Evolutionary conservation across 2,797 vertebrate genomes (phyloP).

Genomic region (Pogonophryne albipinna): DNA sequence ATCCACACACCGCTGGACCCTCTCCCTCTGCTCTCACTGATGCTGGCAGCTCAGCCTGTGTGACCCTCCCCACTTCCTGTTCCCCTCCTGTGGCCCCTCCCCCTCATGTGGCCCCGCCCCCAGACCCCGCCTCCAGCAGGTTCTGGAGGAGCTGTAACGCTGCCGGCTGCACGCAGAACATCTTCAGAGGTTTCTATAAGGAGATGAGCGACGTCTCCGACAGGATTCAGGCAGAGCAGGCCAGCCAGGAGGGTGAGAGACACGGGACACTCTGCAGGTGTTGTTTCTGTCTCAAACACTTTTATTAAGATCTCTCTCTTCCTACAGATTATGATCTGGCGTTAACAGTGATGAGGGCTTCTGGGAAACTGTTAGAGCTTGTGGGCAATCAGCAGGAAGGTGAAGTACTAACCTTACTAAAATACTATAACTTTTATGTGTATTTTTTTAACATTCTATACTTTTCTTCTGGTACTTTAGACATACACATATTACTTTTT

Average conservation of each 20-base stretch:
- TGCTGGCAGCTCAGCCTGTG: too few relatives aligned
- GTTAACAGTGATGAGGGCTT: conserved; percentile 71
- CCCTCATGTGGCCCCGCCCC: rapidly evolving
- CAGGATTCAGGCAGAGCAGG: conserved; percentile 73
- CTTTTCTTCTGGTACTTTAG: too few relatives aligned
- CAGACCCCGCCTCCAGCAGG: conserved; percentile 21
- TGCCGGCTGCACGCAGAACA: conserved; percentile 70
- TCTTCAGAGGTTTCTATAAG: conserved; percentile 73
- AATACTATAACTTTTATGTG: too few relatives aligned
- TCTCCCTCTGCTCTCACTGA: not conserved
- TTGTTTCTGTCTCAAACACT: not conserved
- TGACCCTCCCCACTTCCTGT: too few relatives aligned
- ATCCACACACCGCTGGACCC: not conserved
- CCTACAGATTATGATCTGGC: conserved; percentile 78
- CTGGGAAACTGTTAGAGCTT: conserved; percentile 72
- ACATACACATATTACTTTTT: too few relatives aligned
- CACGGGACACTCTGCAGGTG: not conserved
- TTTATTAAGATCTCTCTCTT: conserved; percentile 2
- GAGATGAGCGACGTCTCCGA: conserved; percentile 67
- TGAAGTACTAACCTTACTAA: conserved; percentile 26
- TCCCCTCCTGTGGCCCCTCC: too few relatives aligned
- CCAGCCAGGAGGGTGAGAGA: conserved; percentile 79
- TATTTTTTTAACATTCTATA: too few relatives aligned
- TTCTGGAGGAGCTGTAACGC: conserved; percentile 85
- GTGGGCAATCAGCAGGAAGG: conserved; percentile 75